These are phyloP conservation scores for Electrona antarctica DNA, from an alignment of 2,113 vertebrate species.

Conservation along the genomic window DNA sequence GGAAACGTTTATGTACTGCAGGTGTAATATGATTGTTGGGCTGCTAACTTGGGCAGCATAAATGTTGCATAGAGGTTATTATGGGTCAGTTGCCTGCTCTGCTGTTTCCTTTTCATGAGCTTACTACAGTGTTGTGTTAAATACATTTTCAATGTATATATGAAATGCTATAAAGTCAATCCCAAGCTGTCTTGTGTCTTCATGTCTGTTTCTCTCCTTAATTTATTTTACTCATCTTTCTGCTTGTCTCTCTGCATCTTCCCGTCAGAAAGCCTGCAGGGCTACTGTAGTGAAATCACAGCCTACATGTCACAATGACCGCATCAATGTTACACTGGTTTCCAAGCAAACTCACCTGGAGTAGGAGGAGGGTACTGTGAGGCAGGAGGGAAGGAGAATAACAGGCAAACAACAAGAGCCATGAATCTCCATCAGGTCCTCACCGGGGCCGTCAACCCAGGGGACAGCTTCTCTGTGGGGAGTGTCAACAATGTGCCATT, in stretches of 20 bases:
- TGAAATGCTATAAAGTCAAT: neutral
- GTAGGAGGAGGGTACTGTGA: slow-evolving; percentile 47
- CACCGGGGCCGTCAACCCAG: slow-evolving; percentile 95
- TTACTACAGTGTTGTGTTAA: slow-evolving; percentile 8
- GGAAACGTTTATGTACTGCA: neutral
- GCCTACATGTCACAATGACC: slow-evolving; percentile 46
- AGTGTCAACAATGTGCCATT: slow-evolving; percentile 86
- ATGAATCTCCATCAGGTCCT: slow-evolving; percentile 98
- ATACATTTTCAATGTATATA: slow-evolving; percentile 25
- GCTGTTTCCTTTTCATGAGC: slow-evolving; percentile 3
- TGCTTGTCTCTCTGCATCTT: slow-evolving; percentile 15
- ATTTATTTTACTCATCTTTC: slow-evolving; percentile 1
- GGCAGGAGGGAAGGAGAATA: slow-evolving; percentile 28
- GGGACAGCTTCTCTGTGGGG: slow-evolving; percentile 93
- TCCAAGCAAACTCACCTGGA: slow-evolving; percentile 47
- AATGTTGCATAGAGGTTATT: neutral
- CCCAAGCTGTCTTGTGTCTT: neutral
- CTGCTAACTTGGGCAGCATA: neutral
- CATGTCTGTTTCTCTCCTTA: slow-evolving; percentile 14
- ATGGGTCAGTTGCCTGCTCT: neutral
- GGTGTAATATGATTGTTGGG: too few relatives aligned
- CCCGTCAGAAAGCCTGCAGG: slow-evolving; percentile 18
- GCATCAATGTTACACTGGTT: slow-evolving; percentile 46
- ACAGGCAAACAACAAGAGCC: slow-evolving; percentile 39
- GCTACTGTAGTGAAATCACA: slow-evolving; percentile 29